Conservation (phyloP, 2,888 invertebrate species). For the Ectemnius lituratus region DNA sequence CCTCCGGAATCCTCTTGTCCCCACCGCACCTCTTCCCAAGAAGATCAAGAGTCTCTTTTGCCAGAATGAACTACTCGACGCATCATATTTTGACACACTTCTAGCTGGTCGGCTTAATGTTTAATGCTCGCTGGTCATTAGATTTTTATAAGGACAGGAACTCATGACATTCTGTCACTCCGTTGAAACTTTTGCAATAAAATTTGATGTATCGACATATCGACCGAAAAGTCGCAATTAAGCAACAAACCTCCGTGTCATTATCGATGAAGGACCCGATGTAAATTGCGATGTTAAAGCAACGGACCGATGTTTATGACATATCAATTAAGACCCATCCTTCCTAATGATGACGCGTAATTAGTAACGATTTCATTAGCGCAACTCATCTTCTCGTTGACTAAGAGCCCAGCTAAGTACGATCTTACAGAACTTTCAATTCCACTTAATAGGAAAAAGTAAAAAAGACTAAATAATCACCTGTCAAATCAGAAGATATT, state of each 20-base stretch:
- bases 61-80: slow-evolving; percentile 52
- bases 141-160: neutral
- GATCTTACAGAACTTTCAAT: too few species aligned
- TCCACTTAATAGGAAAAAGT: too few species aligned
- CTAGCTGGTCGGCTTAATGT: too few species aligned
- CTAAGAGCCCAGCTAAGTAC: neutral
- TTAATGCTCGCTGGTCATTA: neutral
- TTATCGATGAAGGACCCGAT: neutral
- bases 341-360: neutral
- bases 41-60: too few species aligned
- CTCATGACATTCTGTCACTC: neutral
- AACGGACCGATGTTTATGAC: neutral
- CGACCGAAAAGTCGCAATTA: neutral
- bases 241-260: neutral
- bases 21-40: slow-evolving; percentile 1
- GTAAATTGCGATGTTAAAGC: neutral
- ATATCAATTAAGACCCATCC: neutral
- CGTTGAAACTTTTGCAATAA: too few species aligned
- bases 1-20: slow-evolving; percentile 56
- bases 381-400: neutral
- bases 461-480: too few species aligned
- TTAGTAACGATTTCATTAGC: neutral
- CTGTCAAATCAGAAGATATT: too few species aligned
- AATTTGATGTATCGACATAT: neutral
- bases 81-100: slow-evolving; percentile 21